phyloP scores from a whole-genome alignment of 2,888 invertebrate genomes.

The Chymomyza fuscimana region DNA sequence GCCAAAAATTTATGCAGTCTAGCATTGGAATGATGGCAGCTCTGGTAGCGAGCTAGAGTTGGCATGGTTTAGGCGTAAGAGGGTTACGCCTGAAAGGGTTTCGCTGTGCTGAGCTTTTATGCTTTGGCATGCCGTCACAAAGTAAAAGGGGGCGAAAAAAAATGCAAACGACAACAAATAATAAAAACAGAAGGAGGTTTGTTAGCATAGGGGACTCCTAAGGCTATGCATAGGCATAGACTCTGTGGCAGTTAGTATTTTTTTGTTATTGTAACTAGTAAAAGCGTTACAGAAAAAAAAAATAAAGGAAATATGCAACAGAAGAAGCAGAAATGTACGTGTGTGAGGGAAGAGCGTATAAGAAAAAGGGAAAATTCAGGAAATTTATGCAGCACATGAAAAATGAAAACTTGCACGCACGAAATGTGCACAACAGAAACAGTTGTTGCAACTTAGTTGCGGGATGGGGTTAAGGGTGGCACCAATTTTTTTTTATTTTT shows the following conservation, averaged over 20 bases:
- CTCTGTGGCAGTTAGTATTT: too few relatives aligned
- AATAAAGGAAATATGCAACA: background rate
- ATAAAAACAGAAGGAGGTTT: slow-evolving; percentile 5
- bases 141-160: slow-evolving; percentile 13
- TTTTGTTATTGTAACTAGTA: background rate
- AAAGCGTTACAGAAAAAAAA: background rate
- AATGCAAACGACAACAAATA: slow-evolving; percentile 10
- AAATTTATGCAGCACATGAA: slow-evolving; percentile 61
- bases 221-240: background rate
- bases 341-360: slow-evolving; percentile 5
- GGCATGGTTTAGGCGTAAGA: background rate
- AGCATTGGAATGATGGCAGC: slow-evolving; percentile 22
- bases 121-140: slow-evolving; percentile 55
- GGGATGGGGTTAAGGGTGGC: slow-evolving; percentile 3
- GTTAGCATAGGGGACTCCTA: background rate
- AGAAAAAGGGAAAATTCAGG: slow-evolving; percentile 46
- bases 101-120: slow-evolving; percentile 7
- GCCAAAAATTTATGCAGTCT: slow-evolving; percentile 51
- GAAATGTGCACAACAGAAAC: slow-evolving; percentile 33
- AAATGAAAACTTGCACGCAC: slow-evolving; percentile 64
- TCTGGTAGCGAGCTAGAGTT: background rate
- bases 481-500: background rate
- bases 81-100: background rate
- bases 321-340: background rate
- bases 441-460: slow-evolving; percentile 17